Evolutionary conservation across 2,888 invertebrate species (phyloP).

Genomic region (Apamea anceps): DNA sequence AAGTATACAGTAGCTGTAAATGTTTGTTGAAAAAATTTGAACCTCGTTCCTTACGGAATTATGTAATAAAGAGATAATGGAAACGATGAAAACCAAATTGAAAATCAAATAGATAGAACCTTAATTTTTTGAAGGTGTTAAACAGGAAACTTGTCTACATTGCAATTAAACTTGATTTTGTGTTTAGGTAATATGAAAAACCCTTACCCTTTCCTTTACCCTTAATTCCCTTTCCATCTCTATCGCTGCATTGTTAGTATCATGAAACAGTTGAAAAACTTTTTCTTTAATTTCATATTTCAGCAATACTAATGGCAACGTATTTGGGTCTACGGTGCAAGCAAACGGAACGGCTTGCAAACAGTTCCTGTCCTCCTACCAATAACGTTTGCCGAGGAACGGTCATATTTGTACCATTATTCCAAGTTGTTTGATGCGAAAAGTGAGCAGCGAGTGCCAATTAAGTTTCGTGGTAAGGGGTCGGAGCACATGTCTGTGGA

Average conservation of each 20-base stretch:
- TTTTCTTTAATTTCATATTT: conserved; percentile 49
- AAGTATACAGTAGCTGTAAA: background rate
- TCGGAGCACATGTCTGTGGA: conserved; percentile 59
- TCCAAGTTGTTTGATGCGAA: conserved; percentile 23
- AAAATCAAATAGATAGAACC: conserved; percentile 23
- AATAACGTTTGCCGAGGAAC: conserved; percentile 20
- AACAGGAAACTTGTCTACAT: background rate
- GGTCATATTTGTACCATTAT: conserved; percentile 13
- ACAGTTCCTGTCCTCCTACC: conserved; percentile 47
- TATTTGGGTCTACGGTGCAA: conserved; percentile 33
- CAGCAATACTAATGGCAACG: conserved; percentile 38
- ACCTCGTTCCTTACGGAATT: conserved; percentile 1
- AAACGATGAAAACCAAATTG: background rate
- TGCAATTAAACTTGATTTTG: background rate
- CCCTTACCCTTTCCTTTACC: no score
- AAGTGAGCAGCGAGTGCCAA: conserved; percentile 24
- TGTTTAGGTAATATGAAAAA: background rate
- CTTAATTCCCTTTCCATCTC: no score
- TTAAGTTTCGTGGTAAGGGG: conserved; percentile 57
- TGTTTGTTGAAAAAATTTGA: conserved; percentile 11
- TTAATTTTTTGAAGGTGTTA: background rate
- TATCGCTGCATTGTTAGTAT: background rate
- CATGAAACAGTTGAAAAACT: conserved; percentile 9
- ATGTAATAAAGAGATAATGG: conserved; percentile 10
- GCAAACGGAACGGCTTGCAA: conserved; percentile 58